These are phyloP conservation scores for Morone chrysops DNA, from an alignment of 2,113 vertebrate genomes.

Conservation along the genomic window DNA sequence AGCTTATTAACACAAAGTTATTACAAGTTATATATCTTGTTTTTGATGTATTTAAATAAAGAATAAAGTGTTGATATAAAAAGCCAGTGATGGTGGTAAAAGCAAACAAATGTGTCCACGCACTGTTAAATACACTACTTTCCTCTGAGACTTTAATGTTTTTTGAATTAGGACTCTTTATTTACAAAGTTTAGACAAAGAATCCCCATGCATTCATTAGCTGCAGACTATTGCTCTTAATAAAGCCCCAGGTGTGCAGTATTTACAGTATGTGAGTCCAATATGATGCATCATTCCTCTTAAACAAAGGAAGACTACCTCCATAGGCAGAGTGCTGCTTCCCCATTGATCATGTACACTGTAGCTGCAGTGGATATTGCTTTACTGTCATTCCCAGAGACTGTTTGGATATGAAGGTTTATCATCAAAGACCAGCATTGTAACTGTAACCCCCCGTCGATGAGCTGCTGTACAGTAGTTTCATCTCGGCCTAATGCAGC, in stretches of 20 bases:
- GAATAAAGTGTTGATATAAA: too few relatives aligned
- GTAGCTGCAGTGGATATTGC: neutral
- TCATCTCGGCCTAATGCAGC: neutral
- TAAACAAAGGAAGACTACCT: neutral
- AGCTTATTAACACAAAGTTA: too few relatives aligned
- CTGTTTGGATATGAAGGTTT: constrained; percentile 6
- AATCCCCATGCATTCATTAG: neutral
- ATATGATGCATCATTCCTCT: neutral
- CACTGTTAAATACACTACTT: too few relatives aligned
- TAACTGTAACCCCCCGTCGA: neutral
- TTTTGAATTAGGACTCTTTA: too few relatives aligned
- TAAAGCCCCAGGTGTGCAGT: constrained; percentile 2
- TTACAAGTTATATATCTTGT: too few relatives aligned
- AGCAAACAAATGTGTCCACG: too few relatives aligned
- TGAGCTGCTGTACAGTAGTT: constrained; percentile 20
- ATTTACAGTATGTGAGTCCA: neutral
- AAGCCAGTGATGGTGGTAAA: too few relatives aligned
- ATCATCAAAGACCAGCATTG: constrained; percentile 42
- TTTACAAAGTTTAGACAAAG: neutral
- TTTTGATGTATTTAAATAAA: too few relatives aligned
- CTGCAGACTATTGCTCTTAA: neutral
- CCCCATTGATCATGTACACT: neutral
- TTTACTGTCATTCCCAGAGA: neutral
- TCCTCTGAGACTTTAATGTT: too few relatives aligned
- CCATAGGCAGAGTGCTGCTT: too few relatives aligned